Evolutionary conservation across 2,888 invertebrate species (phyloP).

Genomic region (Zeuzera pyrina): DNA sequence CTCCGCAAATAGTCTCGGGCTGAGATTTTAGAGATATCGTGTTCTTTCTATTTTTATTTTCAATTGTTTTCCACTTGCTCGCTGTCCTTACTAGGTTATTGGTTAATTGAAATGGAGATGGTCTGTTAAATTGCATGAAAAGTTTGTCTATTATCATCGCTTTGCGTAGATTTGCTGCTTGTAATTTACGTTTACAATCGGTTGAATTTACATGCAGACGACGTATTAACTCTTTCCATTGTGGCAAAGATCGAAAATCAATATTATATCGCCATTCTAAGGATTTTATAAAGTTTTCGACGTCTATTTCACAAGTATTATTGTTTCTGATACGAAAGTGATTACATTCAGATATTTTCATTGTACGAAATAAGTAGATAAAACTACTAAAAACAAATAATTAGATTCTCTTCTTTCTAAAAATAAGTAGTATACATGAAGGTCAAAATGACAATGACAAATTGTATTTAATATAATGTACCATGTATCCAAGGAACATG

Average conservation of each 20-base stretch:
- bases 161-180: conserved; percentile 35
- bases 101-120: conserved; percentile 46
- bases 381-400: conserved; percentile 1
- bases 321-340: conserved; percentile 38
- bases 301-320: conserved; percentile 25
- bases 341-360: conserved; percentile 27
- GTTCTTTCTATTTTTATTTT: conserved; percentile 13
- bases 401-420: too few species aligned
- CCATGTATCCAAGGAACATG: too few species aligned
- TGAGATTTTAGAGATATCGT: neutral
- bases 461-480: neutral
- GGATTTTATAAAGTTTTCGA: conserved; percentile 36
- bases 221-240: conserved; percentile 42
- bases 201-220: conserved; percentile 29
- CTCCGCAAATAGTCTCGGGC: neutral
- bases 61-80: conserved; percentile 31
- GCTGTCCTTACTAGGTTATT: conserved; percentile 38
- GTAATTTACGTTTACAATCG: conserved; percentile 33
- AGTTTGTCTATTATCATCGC: conserved; percentile 41
- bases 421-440: too few species aligned
- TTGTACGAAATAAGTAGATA: conserved; percentile 7
- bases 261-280: conserved; percentile 37
- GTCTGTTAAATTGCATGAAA: conserved; percentile 31
- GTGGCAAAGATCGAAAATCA: conserved; percentile 38
- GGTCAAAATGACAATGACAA: neutral